phyloP scores from a whole-genome alignment of 1,140 invertebrate species.

The Ridgeia piscesae region DNA sequence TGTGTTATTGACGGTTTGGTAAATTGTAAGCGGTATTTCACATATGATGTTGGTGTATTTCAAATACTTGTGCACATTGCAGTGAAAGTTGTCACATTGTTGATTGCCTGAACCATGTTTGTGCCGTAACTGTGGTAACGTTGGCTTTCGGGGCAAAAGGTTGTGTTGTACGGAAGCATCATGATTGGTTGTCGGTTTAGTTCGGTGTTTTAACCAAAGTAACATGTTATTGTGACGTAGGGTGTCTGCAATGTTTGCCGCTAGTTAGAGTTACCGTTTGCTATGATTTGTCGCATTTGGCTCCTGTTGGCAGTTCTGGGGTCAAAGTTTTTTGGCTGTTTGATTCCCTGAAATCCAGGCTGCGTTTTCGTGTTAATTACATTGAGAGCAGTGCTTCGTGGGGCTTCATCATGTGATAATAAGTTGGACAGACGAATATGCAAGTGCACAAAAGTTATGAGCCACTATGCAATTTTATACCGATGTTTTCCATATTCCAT shows the following conservation, averaged over 20 bases:
- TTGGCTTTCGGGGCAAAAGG: background rate
- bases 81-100: background rate
- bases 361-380: background rate
- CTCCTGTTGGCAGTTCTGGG: background rate
- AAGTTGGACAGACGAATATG: background rate
- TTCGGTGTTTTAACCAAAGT: background rate
- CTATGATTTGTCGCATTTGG: background rate
- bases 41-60: background rate
- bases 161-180: background rate
- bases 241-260: background rate
- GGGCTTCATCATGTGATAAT: background rate
- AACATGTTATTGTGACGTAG: background rate
- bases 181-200: background rate
- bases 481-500: background rate
- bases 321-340: background rate
- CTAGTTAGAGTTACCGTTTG: background rate
- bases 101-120: background rate
- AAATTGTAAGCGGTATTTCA: background rate
- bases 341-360: background rate
- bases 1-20: background rate
- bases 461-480: constrained; percentile 5
- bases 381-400: background rate
- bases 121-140: background rate
- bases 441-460: background rate
- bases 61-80: background rate